Evolutionary conservation across 2,888 invertebrate species (phyloP).

Genomic region (Gortyna flavago): DNA sequence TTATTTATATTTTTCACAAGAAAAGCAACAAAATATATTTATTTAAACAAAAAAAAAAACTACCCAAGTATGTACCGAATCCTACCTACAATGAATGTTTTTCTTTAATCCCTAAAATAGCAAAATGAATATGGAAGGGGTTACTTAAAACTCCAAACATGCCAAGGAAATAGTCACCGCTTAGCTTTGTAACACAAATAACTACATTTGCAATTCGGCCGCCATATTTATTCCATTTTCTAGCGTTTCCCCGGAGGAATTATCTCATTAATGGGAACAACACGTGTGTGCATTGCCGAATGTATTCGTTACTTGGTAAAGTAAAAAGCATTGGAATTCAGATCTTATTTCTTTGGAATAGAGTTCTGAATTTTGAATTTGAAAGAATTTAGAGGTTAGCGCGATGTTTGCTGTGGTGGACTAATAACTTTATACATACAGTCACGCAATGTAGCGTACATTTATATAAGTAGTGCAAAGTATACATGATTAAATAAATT

Average conservation of each 20-base stretch:
- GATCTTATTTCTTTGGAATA: conserved; percentile 55
- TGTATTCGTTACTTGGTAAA: conserved; percentile 35
- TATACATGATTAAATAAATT: conserved; percentile 51
- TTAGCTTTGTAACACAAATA: conserved; percentile 67
- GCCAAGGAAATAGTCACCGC: conserved; percentile 38
- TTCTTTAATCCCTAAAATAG: neutral
- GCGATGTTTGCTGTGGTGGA: conserved; percentile 59
- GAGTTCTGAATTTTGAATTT: conserved; percentile 17
- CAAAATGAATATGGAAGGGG: conserved; percentile 23
- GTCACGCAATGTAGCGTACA: conserved; percentile 46
- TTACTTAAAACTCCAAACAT: conserved; percentile 32
- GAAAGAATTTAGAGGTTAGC: conserved; percentile 26
- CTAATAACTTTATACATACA: conserved; percentile 69
- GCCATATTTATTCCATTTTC: conserved; percentile 76
- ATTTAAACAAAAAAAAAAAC: neutral
- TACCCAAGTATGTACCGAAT: neutral
- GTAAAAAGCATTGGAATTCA: conserved; percentile 38
- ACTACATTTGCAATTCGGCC: conserved; percentile 74
- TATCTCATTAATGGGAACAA: conserved; percentile 79
- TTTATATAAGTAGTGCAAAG: conserved; percentile 28
- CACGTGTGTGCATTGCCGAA: conserved; percentile 69
- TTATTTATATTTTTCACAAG: neutral
- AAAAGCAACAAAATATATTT: neutral
- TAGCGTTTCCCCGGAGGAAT: conserved; percentile 75
- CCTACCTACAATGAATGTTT: no score